Evolutionary conservation across 2,113 vertebrate genomes (phyloP).

Genomic region (mouse (Mus musculus)): GRCm39 chr11:68566001-68566500

Average conservation of each 20-base stretch:
- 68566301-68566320: background rate
- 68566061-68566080: background rate
- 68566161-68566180: background rate
- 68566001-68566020: background rate
- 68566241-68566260: background rate
- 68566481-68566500: background rate
- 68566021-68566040: background rate
- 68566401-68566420: background rate
- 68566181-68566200: background rate
- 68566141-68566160: background rate
- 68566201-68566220: background rate
- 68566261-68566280: background rate
- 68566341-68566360: background rate
- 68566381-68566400: background rate
- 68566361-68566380: background rate
- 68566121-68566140: background rate
- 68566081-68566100: background rate
- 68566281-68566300: background rate
- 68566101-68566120: background rate
- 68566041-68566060: background rate
- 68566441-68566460: background rate
- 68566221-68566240: background rate
- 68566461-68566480: background rate
- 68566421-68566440: background rate
- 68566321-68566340: background rate